phyloP scores from a whole-genome alignment of 2,113 vertebrate genomes.

The Ornithorhynchus anatinus region DNA sequence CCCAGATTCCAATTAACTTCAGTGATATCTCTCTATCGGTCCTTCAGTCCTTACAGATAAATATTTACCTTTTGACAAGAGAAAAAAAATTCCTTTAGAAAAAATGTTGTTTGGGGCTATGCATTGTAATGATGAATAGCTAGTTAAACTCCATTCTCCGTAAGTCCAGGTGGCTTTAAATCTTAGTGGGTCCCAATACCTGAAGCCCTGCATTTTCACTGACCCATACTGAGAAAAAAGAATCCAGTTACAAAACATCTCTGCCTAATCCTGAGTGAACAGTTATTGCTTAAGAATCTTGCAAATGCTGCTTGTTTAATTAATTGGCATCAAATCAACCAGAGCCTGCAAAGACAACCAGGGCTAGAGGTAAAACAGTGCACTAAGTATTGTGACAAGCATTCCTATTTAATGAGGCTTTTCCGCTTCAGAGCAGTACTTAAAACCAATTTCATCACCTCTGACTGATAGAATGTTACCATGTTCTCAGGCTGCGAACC shows the following conservation, averaged over 20 bases:
- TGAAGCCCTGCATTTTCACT: too few relatives aligned
- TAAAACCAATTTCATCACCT: conserved; percentile 5
- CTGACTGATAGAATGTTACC: neutral
- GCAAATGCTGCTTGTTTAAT: neutral
- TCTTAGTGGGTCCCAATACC: too few relatives aligned
- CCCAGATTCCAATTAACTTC: too few relatives aligned
- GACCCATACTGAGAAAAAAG: too few relatives aligned
- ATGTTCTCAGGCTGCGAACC: neutral
- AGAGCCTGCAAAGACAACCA: neutral
- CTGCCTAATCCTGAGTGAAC: neutral
- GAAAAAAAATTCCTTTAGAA: too few relatives aligned
- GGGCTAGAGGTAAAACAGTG: neutral
- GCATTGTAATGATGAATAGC: too few relatives aligned
- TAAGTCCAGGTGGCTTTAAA: too few relatives aligned
- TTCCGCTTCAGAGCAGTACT: neutral
- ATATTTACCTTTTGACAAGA: too few relatives aligned
- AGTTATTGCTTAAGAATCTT: neutral
- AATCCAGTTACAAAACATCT: neutral
- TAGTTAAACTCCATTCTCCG: too few relatives aligned
- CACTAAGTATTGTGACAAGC: neutral
- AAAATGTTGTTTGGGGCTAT: too few relatives aligned
- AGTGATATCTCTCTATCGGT: too few relatives aligned
- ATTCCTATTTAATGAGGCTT: neutral
- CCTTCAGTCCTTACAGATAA: too few relatives aligned
- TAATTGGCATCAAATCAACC: neutral